Base-by-base conservation (phyloP, 1,140 invertebrate species). In the Pseudoatta argentina region DNA sequence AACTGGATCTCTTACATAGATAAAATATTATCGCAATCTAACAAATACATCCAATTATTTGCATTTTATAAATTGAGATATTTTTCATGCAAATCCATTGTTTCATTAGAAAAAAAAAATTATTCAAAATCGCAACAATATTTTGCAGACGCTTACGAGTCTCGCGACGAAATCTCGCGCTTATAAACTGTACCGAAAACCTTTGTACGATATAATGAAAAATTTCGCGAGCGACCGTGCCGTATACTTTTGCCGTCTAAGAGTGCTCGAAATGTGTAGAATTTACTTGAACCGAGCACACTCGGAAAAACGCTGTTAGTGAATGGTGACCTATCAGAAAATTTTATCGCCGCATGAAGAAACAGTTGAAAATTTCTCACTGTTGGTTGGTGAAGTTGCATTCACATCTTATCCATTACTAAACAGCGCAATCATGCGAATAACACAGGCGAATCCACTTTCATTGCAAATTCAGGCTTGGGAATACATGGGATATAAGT, bases 271-370 rank as follows among this genome's bases (percentile, higher is more conserved):
- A 83, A 83, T 18, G 79, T 51, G 55, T 73, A 69, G 79, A 83
- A 83, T 73, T 55, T 10, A 83, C 79, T 83, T 73, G 69, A 83
- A 83, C 79, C 67, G 69, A 83, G 79, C 73, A 39, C 69, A 73
- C 79, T 83, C 24, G 69, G 55, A 75, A 83, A 81, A 81, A 83
- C 63, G 55, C 55, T 61, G 69, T 8, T 55, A 8, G 79, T 83
- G 79, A 83, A 73, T 83, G 79, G 69, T 83, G 55, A 72, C 39
- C 69, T 75, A 83, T 83, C 79, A 83, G 79, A 83, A 83, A 83
- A 83, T 83, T 75, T 73, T 83, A 83, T 83, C 69, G 79, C 55
- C 24, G 39, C 39, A 73, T 61, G 55, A 83, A 61, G 69, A 83
- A 83, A 83, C 79, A 73, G 27, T 24, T 73, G 39, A 75, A 82